Conservation (phyloP, 2,797 vertebrate genomes). For the Esox lucius region DNA sequence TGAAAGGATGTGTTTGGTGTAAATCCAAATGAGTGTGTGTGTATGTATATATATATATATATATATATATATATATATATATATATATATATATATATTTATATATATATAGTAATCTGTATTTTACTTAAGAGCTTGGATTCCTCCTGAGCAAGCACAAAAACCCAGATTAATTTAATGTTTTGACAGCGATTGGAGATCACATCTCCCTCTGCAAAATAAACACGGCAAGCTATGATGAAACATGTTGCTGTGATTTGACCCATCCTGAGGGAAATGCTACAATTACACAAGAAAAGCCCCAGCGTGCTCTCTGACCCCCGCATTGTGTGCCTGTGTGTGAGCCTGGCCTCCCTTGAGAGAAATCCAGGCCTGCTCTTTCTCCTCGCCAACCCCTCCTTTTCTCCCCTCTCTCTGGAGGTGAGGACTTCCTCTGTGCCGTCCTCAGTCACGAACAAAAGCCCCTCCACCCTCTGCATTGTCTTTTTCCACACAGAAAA, state of each 20-base stretch:
- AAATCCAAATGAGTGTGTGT: slow-evolving; percentile 42
- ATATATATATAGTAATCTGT: not conserved
- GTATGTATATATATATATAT: too few relatives aligned
- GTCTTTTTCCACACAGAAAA: not conserved
- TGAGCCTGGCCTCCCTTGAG: slow-evolving; percentile 14
- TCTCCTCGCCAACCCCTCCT: not conserved
- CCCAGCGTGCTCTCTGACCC: slow-evolving; percentile 54
- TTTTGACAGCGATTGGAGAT: slow-evolving; percentile 31
- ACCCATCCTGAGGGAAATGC: slow-evolving; percentile 56
- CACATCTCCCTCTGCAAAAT: slow-evolving; percentile 43
- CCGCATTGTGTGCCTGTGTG: slow-evolving; percentile 44
- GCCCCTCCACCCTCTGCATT: not conserved
- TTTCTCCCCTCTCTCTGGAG: not conserved
- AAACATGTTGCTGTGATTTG: slow-evolving; percentile 51
- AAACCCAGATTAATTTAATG: not conserved
- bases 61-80: not conserved
- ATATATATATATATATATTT: too few relatives aligned
- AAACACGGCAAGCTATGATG: slow-evolving; percentile 54
- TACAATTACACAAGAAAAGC: slow-evolving; percentile 60
- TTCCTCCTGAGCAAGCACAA: not conserved
- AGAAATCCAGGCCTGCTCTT: not conserved
- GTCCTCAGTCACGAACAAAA: not conserved
- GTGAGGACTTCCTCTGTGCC: not conserved
- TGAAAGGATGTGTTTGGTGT: not conserved
- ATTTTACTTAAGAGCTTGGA: not conserved